Percentiles rank a stretch among this genome's conserved stretches.
These are phyloP conservation scores for Anableps anableps DNA, from an alignment of 2,797 vertebrate genomes.

Conservation along the genomic window DNA sequence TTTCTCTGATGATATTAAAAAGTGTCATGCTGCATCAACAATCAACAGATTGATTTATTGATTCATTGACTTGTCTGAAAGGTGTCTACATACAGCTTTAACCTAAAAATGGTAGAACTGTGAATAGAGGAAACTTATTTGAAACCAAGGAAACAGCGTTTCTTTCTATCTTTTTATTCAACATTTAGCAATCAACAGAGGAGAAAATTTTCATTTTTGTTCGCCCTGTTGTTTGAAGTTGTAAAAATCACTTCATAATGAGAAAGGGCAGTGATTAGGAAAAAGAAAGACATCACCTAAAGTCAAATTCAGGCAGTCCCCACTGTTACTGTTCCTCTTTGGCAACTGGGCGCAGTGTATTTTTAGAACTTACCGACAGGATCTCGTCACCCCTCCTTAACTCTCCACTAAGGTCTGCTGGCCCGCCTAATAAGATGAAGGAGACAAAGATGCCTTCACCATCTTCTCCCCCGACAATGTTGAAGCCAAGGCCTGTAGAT, in stretches of 20 bases:
- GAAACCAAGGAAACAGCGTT: not conserved
- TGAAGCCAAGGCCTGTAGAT: slow-evolving; percentile 96
- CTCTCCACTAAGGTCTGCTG: slow-evolving; percentile 95
- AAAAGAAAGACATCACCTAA: not conserved
- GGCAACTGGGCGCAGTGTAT: not conserved
- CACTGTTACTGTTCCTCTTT: not conserved
- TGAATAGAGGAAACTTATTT: not conserved
- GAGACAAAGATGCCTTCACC: slow-evolving; percentile 98
- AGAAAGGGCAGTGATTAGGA: not conserved
- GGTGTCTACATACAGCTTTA: not conserved
- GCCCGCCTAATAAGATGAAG: slow-evolving; percentile 96
- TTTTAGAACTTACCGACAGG: slow-evolving; percentile 86
- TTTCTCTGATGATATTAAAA: not conserved
- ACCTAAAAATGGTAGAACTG: not conserved
- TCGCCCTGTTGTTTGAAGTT: not conserved
- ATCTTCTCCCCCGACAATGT: slow-evolving; percentile 97
- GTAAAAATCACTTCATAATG: not conserved
- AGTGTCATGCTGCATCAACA: not conserved
- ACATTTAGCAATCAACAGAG: not conserved
- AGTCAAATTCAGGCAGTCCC: not conserved
- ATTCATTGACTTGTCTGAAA: not conserved
- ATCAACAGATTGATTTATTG: not conserved
- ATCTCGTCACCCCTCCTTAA: slow-evolving; percentile 96
- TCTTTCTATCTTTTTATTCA: not conserved
- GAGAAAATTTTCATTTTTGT: not conserved